phyloP scores from a whole-genome alignment of 1,140 invertebrate genomes.

The Hyles euphorbiae region DNA sequence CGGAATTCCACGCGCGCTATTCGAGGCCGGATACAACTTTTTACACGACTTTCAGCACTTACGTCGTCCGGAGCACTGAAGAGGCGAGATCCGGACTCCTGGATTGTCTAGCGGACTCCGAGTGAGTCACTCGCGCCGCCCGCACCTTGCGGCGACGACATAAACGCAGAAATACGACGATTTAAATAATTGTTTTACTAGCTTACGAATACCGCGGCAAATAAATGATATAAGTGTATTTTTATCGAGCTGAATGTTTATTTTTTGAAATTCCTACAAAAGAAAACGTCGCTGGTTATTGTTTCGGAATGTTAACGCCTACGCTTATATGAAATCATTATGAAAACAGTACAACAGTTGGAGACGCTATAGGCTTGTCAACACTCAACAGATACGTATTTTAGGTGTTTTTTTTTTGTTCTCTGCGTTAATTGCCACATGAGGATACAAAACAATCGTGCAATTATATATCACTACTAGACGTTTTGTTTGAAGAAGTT shows the following conservation, averaged over 20 bases:
- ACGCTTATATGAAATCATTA: slow-evolving; percentile 6
- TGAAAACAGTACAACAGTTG: slow-evolving; percentile 4
- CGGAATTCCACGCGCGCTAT: slow-evolving; percentile 62
- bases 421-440: too few relatives aligned
- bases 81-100: slow-evolving; percentile 39
- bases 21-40: slow-evolving; percentile 68
- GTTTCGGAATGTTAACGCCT: slow-evolving; percentile 6
- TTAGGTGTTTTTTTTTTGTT: too few relatives aligned
- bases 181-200: slow-evolving; percentile 50
- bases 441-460: too few relatives aligned
- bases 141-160: slow-evolving; percentile 30
- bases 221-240: slow-evolving; percentile 45
- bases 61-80: slow-evolving; percentile 69
- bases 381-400: not conserved
- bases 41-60: slow-evolving; percentile 74
- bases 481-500: too few relatives aligned
- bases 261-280: slow-evolving; percentile 24
- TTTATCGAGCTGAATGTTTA: slow-evolving; percentile 28
- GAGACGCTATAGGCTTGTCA: slow-evolving; percentile 4
- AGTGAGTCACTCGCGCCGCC: slow-evolving; percentile 47
- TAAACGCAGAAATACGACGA: slow-evolving; percentile 46
- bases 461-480: too few relatives aligned
- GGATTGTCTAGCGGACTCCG: slow-evolving; percentile 51
- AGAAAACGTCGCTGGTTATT: slow-evolving; percentile 8
- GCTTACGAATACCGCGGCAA: slow-evolving; percentile 28